A percentile compares a stretch with the other conserved stretches of the same genome.
These are phyloP conservation scores for Odocoileus virginianus DNA, from an alignment of 2,113 vertebrate species.

Conservation along the genomic window DNA sequence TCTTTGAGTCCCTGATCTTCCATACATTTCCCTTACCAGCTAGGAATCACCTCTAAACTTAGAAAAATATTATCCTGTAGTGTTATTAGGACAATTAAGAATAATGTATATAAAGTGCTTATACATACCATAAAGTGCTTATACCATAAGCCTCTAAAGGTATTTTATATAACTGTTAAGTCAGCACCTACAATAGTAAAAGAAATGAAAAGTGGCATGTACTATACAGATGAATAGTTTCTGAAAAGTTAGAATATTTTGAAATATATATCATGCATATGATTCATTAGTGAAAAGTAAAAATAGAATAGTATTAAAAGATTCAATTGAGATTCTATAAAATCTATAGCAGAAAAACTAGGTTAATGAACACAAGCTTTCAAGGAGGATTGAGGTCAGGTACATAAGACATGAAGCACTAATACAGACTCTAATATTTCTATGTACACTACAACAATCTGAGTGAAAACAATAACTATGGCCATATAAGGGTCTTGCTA, in stretches of 20 bases:
- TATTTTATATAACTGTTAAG: constrained; percentile 43
- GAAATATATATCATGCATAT: neutral
- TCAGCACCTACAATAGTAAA: constrained; percentile 23
- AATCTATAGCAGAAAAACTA: neutral
- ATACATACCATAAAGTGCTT: neutral
- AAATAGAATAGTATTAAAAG: neutral
- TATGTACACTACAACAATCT: neutral
- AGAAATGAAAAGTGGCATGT: neutral
- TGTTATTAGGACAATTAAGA: constrained; percentile 10
- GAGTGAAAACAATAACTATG: neutral
- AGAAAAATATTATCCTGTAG: neutral
- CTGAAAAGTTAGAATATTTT: neutral
- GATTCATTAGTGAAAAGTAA: neutral
- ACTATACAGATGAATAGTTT: neutral
- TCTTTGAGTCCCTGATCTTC: neutral
- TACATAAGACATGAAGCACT: neutral
- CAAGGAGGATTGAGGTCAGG: neutral
- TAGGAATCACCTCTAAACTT: neutral
- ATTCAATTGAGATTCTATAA: neutral
- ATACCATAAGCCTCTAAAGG: neutral
- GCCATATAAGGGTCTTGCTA: neutral
- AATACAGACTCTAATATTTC: neutral
- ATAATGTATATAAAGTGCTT: neutral
- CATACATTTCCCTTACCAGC: neutral
- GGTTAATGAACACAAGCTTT: neutral